These are phyloP conservation scores for Coracopsis vasa DNA, from an alignment of 2,113 vertebrate species.

Conservation along the genomic window DNA sequence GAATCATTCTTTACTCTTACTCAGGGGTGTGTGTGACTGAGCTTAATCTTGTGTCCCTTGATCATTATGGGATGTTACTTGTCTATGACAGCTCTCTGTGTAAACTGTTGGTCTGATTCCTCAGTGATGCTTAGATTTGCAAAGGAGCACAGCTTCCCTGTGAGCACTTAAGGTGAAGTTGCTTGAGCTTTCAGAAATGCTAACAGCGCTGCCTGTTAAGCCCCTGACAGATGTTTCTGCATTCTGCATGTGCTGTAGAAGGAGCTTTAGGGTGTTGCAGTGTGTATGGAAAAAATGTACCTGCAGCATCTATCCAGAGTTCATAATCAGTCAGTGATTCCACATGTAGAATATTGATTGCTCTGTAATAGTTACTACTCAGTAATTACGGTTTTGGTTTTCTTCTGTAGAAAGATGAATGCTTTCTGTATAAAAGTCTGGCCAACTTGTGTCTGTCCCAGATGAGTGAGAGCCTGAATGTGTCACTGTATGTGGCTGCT, in stretches of 20 bases:
- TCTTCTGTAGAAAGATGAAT: neutral
- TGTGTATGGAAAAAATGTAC: neutral
- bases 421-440: neutral
- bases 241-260: neutral
- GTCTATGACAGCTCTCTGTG: neutral
- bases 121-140: neutral
- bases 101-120: neutral
- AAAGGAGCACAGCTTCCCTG: neutral
- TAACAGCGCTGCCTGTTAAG: neutral
- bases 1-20: neutral
- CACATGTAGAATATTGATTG: neutral
- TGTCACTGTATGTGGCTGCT: neutral
- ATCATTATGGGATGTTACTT: neutral
- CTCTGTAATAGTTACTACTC: neutral
- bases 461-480: fast-evolving
- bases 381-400: neutral
- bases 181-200: neutral
- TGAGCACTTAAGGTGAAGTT: neutral
- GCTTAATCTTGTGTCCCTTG: neutral
- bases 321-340: neutral
- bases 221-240: neutral
- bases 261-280: neutral
- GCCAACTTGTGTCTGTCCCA: fast-evolving
- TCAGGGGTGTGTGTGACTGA: neutral
- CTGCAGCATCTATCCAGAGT: neutral